Conservation (phyloP, 2,113 vertebrate genomes). For the Addax nasomaculatus region DNA sequence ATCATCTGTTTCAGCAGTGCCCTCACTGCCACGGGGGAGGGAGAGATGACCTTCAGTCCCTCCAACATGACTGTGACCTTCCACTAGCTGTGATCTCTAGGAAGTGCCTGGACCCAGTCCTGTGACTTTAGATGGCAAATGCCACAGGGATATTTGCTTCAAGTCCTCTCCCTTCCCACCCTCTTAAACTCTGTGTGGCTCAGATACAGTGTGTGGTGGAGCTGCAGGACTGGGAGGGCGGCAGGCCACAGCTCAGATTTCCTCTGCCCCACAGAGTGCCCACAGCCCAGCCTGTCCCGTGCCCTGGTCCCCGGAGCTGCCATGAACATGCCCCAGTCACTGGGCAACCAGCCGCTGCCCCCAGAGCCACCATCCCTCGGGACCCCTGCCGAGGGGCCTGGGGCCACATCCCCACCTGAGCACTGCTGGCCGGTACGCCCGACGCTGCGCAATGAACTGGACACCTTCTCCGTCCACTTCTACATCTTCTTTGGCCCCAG, state of each 20-base stretch:
- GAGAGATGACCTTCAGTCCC: background rate
- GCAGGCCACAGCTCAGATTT: background rate
- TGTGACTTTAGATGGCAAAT: background rate
- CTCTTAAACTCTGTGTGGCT: background rate
- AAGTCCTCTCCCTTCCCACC: background rate
- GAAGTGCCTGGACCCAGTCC: background rate
- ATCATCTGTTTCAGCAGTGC: background rate
- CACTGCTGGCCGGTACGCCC: slow-evolving; percentile 94
- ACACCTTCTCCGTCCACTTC: slow-evolving; percentile 98
- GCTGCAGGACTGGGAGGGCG: background rate
- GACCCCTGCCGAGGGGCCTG: slow-evolving; percentile 47
- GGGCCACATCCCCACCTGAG: background rate
- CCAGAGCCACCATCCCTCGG: slow-evolving; percentile 52
- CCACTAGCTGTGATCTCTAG: background rate
- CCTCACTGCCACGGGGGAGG: background rate
- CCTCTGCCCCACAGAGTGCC: slow-evolving; percentile 85
- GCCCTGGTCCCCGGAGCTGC: slow-evolving; percentile 84
- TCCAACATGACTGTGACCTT: background rate
- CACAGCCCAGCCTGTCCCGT: slow-evolving; percentile 85
- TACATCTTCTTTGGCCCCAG: slow-evolving; percentile 98
- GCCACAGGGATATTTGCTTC: background rate
- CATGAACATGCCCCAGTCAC: slow-evolving; percentile 98
- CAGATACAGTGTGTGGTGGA: background rate
- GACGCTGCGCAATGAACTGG: slow-evolving; percentile 95
- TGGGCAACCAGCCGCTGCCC: slow-evolving; percentile 83